Evolutionary conservation across 2,797 vertebrate species (phyloP).

Genomic region (Dendrocincla tyrannina): DNA sequence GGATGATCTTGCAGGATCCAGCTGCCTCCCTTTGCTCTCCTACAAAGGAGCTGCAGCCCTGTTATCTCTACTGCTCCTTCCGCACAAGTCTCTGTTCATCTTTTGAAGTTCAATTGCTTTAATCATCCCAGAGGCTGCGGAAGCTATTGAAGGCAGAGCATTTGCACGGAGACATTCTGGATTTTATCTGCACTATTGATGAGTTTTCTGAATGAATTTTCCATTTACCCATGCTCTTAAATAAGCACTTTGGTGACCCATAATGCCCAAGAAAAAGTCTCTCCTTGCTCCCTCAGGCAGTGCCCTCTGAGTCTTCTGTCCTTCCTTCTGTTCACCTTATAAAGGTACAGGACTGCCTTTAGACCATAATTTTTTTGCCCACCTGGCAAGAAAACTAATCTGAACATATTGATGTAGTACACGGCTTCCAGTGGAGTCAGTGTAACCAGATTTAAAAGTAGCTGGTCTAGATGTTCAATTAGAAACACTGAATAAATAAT

Average conservation of each 20-base stretch:
- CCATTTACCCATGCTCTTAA: not conserved
- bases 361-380: not conserved
- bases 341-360: not conserved
- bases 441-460: not conserved
- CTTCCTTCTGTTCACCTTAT: not conserved
- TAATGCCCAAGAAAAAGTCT: not conserved
- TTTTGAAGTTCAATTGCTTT: constrained; percentile 39
- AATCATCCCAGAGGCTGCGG: constrained; percentile 35
- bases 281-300: not conserved
- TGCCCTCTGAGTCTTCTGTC: not conserved
- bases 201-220: constrained; percentile 19
- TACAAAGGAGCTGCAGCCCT: not conserved
- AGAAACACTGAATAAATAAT: constrained; percentile 7
- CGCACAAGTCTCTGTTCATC: accelerated
- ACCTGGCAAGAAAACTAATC: not conserved
- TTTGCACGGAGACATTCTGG: not conserved
- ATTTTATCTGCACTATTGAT: not conserved
- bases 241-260: not conserved
- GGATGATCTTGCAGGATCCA: not conserved
- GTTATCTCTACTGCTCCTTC: constrained; percentile 26
- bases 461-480: not conserved
- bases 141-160: constrained; percentile 1
- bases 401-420: not conserved
- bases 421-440: not conserved
- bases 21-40: not conserved